These are phyloP conservation scores for Drosophila affinis DNA, from an alignment of 2,888 invertebrate species.

Conservation along the genomic window DNA sequence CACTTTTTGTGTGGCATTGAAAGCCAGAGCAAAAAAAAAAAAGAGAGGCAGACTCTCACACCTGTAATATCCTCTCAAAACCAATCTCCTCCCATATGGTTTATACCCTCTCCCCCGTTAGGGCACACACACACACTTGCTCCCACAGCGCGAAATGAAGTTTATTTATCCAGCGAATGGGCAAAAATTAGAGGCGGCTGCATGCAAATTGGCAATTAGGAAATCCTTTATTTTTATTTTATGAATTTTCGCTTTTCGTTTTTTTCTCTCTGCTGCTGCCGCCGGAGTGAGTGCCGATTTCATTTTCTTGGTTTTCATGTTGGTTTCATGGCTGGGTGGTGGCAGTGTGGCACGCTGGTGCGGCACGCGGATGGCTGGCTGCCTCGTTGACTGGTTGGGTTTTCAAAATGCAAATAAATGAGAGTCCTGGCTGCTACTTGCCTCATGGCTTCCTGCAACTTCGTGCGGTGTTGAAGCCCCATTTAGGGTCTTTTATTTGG, in stretches of 20 bases:
- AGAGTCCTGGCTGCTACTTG: slow-evolving; percentile 4
- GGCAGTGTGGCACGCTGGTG: no score
- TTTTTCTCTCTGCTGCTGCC: slow-evolving; percentile 37
- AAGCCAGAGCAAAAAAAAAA: no score
- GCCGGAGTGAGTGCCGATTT: slow-evolving; percentile 48
- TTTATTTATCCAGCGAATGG: slow-evolving; percentile 73
- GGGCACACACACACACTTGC: neutral
- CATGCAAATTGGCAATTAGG: slow-evolving; percentile 81
- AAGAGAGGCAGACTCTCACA: no score
- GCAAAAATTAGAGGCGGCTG: slow-evolving; percentile 72
- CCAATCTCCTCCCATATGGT: neutral
- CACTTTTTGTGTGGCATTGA: no score
- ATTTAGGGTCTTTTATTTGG: slow-evolving; percentile 51
- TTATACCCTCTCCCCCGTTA: neutral
- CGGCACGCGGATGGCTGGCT: no score
- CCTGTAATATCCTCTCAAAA: neutral
- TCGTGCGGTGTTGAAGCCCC: slow-evolving; percentile 41
- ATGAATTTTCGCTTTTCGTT: slow-evolving; percentile 33
- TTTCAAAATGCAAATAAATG: slow-evolving; percentile 66
- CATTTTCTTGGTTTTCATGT: slow-evolving; percentile 50
- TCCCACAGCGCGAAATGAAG: slow-evolving; percentile 50
- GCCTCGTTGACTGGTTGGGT: slow-evolving; percentile 32
- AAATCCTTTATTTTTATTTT: slow-evolving; percentile 70
- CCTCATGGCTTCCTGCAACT: neutral
- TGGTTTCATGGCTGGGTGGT: slow-evolving; percentile 19